phyloP scores from a whole-genome alignment of 1,140 invertebrate genomes.

The Vanessa atalanta region DNA sequence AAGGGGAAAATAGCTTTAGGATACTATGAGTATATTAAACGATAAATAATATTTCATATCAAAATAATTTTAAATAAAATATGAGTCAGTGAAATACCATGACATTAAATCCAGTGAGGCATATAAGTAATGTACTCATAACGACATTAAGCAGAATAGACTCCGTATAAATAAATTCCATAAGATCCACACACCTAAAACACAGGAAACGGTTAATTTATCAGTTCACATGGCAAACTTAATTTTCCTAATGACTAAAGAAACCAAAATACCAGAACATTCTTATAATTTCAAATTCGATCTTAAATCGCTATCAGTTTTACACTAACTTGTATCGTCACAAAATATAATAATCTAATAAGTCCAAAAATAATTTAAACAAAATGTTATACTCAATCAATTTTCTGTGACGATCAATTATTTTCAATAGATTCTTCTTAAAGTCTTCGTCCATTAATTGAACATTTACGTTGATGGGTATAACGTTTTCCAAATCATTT shows the following conservation, averaged over 20 bases:
- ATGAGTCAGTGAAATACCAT: conserved; percentile 37
- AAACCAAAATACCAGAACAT: neutral
- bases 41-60: too few species aligned
- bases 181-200: conserved; percentile 53
- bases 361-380: neutral
- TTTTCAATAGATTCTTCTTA: conserved; percentile 24
- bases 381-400: conserved; percentile 44
- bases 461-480: neutral
- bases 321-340: neutral
- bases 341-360: neutral
- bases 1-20: too few species aligned
- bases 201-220: neutral
- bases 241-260: neutral
- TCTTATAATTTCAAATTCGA: neutral
- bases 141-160: conserved; percentile 50
- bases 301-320: neutral
- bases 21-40: too few species aligned
- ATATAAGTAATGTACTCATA: conserved; percentile 54
- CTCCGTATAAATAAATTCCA: conserved; percentile 50
- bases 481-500: conserved; percentile 40
- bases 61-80: neutral
- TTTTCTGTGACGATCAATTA: conserved; percentile 45
- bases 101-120: conserved; percentile 55
- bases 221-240: neutral
- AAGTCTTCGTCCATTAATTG: conserved; percentile 12